These are phyloP conservation scores for Homarus americanus DNA, from an alignment of 1,140 invertebrate species.

Conservation along the genomic window DNA sequence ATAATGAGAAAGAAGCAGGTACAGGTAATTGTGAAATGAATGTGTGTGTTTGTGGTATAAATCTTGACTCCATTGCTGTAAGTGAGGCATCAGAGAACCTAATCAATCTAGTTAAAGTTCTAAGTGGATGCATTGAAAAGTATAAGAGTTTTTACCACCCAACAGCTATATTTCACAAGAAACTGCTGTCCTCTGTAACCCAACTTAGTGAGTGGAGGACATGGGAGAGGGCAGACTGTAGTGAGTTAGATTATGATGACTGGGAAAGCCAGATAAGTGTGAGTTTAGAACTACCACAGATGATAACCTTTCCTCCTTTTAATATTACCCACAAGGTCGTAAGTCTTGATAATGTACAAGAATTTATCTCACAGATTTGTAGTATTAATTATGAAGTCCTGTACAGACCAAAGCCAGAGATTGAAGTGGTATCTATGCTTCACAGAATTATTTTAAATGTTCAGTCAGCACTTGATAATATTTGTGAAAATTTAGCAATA, in stretches of 20 bases:
- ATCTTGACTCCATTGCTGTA: neutral
- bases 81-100: neutral
- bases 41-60: neutral
- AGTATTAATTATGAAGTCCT: constrained; percentile 10
- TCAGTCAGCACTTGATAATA: constrained; percentile 26
- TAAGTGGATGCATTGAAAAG: neutral
- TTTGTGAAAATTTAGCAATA: constrained; percentile 17
- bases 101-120: neutral
- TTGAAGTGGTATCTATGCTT: constrained; percentile 39
- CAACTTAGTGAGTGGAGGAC: neutral
- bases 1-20: neutral
- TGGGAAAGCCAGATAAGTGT: neutral
- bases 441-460: constrained; percentile 10
- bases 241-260: neutral
- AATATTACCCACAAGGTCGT: neutral
- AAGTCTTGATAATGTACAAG: neutral
- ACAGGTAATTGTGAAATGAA: neutral
- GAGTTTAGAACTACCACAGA: neutral
- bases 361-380: neutral
- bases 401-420: constrained; percentile 26
- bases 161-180: neutral
- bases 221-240: neutral
- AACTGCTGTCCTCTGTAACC: neutral
- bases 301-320: neutral
- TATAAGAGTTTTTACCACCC: constrained; percentile 20